phyloP scores from a whole-genome alignment of 2,888 invertebrate species.

The Stenotaenia linearis region DNA sequence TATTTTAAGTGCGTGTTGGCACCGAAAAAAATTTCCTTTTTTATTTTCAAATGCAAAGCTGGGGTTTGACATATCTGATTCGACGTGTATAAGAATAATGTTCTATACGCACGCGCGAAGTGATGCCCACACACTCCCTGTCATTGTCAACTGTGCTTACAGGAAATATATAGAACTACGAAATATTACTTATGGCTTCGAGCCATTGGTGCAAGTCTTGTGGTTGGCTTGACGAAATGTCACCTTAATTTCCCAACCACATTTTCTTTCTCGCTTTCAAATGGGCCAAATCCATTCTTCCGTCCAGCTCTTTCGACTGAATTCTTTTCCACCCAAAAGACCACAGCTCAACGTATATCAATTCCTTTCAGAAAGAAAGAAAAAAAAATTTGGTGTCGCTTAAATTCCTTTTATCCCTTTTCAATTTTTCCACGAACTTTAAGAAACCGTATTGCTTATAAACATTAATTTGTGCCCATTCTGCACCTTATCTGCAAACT shows the following conservation, averaged over 20 bases:
- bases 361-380: not conserved
- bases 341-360: constrained; percentile 3
- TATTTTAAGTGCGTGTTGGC: not conserved
- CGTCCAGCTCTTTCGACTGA: not conserved
- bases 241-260: constrained; percentile 11
- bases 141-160: constrained; percentile 16
- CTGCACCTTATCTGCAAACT: not conserved
- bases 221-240: not conserved
- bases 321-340: constrained; percentile 6
- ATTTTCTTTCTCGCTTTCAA: not conserved
- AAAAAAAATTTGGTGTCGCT: not conserved
- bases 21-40: not conserved
- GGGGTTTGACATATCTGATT: not conserved
- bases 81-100: not conserved
- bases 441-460: too few species aligned
- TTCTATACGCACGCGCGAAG: not conserved
- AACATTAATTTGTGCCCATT: not conserved
- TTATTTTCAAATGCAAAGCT: not conserved
- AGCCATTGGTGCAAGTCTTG: not conserved
- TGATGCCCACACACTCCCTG: not conserved
- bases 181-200: constrained; percentile 4
- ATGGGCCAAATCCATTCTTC: not conserved
- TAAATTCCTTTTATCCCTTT: not conserved
- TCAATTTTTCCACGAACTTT: not conserved
- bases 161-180: constrained; percentile 12